These are phyloP conservation scores for Scaptomyza montana DNA, from an alignment of 1,140 invertebrate species.

Conservation along the genomic window DNA sequence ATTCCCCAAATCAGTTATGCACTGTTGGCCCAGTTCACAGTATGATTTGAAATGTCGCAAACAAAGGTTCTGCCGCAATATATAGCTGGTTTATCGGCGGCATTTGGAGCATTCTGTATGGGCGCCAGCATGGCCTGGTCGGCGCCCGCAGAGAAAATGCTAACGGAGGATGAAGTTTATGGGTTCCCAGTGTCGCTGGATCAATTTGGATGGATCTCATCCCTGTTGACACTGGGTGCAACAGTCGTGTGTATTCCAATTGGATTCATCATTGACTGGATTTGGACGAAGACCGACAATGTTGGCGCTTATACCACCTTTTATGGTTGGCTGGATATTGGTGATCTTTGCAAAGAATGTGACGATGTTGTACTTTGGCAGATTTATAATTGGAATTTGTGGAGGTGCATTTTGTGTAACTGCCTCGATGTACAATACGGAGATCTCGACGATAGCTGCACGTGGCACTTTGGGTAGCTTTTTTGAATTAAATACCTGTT, in stretches of 20 bases:
- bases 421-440: conserved; percentile 89
- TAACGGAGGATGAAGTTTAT: conserved; percentile 80
- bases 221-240: conserved; percentile 78
- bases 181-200: conserved; percentile 71
- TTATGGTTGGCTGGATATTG: conserved; percentile 87
- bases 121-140: conserved; percentile 89
- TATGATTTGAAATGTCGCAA: conserved; percentile 50
- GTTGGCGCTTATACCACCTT: conserved; percentile 87
- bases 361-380: conserved; percentile 87
- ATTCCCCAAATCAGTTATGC: too few species aligned
- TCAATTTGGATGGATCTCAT: conserved; percentile 69
- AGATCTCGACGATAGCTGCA: conserved; percentile 88
- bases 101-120: conserved; percentile 86
- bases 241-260: conserved; percentile 87
- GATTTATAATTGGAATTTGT: conserved; percentile 88
- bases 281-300: conserved; percentile 89
- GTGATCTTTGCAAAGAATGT: conserved; percentile 87
- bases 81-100: conserved; percentile 83
- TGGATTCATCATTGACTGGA: conserved; percentile 87
- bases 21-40: conserved; percentile 25
- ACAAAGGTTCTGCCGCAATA: conserved; percentile 67
- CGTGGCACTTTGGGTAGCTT: conserved; percentile 89
- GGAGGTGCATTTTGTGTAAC: conserved; percentile 89
- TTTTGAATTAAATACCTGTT: conserved; percentile 88
- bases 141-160: conserved; percentile 85